A percentile compares a stretch with the other conserved stretches of the same genome.
phyloP scores from a whole-genome alignment of 1,140 invertebrate genomes.

The Aphidius gifuensis region DNA sequence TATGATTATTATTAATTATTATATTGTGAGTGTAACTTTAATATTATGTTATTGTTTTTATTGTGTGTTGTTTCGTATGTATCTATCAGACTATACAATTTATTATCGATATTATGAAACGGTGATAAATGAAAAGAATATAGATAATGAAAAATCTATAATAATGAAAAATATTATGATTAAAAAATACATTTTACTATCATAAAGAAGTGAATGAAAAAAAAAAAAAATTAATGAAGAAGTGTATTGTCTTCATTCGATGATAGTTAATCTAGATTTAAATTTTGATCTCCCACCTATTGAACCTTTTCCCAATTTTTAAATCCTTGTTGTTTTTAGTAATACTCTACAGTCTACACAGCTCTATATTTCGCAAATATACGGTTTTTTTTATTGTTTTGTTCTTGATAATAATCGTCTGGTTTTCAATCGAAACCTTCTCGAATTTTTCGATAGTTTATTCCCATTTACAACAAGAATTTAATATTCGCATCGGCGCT shows the following conservation, averaged over 20 bases:
- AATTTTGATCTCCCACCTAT: slow-evolving; percentile 28
- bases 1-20: slow-evolving; percentile 45
- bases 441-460: no score
- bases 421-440: no score
- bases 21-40: slow-evolving; percentile 54
- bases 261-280: slow-evolving; percentile 34
- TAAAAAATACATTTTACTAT: slow-evolving; percentile 29
- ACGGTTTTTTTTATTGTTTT: no score
- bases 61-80: slow-evolving; percentile 58
- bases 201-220: slow-evolving; percentile 32
- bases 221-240: slow-evolving; percentile 48
- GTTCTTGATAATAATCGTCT: no score
- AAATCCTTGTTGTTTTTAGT: neutral
- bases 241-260: slow-evolving; percentile 43
- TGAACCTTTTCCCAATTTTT: slow-evolving; percentile 4
- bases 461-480: no score
- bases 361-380: no score
- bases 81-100: slow-evolving; percentile 44
- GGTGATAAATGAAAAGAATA: slow-evolving; percentile 17
- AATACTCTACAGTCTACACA: no score
- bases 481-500: no score
- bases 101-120: slow-evolving; percentile 39
- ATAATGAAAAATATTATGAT: slow-evolving; percentile 42
- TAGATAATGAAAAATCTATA: slow-evolving; percentile 33
- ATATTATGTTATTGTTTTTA: slow-evolving; percentile 58